phyloP scores from a whole-genome alignment of 2,797 vertebrate genomes.

The Acanthurus lineatus region DNA sequence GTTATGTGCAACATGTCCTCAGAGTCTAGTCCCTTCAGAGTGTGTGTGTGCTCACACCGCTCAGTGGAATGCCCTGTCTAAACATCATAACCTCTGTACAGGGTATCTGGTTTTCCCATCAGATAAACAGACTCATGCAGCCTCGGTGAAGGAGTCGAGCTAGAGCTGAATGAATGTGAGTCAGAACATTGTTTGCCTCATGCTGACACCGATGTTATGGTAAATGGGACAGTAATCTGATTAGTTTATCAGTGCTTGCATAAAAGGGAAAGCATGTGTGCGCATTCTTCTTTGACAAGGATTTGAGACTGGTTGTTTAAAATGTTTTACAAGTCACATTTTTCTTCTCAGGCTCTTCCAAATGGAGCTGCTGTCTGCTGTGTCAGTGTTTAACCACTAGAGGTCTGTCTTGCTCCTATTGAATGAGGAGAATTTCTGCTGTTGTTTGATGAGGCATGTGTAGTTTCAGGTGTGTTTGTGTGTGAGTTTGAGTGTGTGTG shows the following conservation, averaged over 20 bases:
- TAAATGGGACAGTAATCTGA: background rate
- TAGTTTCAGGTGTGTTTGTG: background rate
- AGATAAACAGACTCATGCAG: conserved; percentile 37
- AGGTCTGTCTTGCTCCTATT: conserved; percentile 46
- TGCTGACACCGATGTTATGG: background rate
- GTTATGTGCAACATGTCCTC: background rate
- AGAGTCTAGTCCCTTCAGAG: background rate
- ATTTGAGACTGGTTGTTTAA: background rate
- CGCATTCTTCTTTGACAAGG: background rate
- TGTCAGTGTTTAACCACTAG: conserved; percentile 57
- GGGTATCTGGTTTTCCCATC: conserved; percentile 37
- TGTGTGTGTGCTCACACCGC: conserved; percentile 38
- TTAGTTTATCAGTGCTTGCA: conserved; percentile 1
- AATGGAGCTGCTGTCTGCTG: conserved; percentile 14
- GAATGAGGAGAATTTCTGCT: background rate
- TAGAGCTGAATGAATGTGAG: background rate
- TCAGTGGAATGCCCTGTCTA: conserved; percentile 46
- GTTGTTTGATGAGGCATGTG: background rate
- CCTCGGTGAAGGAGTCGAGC: background rate
- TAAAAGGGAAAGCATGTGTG: background rate
- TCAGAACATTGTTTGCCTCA: conserved; percentile 8
- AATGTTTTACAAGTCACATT: background rate
- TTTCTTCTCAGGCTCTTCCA: background rate
- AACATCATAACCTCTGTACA: conserved; percentile 49
- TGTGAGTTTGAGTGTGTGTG: background rate